Conservation (phyloP, 1,140 invertebrate species). For the Conus ventricosus region DNA sequence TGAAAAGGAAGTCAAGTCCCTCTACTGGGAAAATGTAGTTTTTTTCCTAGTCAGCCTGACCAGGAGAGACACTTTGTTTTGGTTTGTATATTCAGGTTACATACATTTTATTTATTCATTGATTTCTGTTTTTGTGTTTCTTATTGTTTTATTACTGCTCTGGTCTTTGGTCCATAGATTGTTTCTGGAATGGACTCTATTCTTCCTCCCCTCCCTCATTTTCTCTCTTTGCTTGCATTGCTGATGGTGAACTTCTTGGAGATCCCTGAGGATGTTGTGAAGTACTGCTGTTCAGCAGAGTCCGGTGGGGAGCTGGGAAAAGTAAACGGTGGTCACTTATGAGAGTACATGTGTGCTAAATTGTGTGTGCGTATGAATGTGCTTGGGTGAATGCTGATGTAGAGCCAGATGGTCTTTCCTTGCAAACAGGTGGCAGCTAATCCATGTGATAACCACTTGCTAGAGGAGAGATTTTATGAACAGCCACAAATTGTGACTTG, state of each 20-base stretch:
- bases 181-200: not conserved
- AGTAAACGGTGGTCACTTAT: not conserved
- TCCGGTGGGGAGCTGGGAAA: not conserved
- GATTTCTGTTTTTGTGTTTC: not conserved
- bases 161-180: not conserved
- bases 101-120: not conserved
- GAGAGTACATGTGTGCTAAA: too few species aligned
- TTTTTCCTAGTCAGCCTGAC: not conserved
- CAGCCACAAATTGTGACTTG: not conserved
- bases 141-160: not conserved
- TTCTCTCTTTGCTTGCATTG: conserved; percentile 40
- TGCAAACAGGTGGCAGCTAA: conserved; percentile 10
- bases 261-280: not conserved
- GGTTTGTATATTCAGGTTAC: not conserved
- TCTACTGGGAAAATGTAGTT: not conserved
- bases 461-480: not conserved
- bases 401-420: not conserved
- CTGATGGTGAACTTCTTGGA: not conserved
- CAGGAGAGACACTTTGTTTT: not conserved
- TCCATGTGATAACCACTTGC: conserved; percentile 10
- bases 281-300: not conserved
- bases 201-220: conserved; percentile 36
- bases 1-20: not conserved
- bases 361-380: not conserved
- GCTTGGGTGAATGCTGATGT: not conserved